These are phyloP conservation scores for Gobiocypris rarus DNA, from an alignment of 2,113 vertebrate genomes.

Conservation along the genomic window DNA sequence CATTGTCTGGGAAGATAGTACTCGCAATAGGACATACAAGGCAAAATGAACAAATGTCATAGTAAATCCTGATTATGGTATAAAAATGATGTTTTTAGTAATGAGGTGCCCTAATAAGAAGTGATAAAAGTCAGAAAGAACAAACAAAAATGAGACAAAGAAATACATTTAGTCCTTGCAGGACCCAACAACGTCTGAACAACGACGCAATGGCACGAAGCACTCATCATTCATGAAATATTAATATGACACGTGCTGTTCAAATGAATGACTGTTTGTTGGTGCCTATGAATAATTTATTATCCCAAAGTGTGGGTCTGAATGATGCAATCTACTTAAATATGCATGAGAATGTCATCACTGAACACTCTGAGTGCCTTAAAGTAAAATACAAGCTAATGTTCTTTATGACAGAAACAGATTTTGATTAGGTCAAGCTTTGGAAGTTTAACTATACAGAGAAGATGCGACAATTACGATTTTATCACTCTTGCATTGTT, in stretches of 20 bases:
- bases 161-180: background rate
- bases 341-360: constrained; percentile 39
- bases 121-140: background rate
- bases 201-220: background rate
- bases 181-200: background rate
- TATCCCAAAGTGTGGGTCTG: constrained; percentile 43
- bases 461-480: background rate
- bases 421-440: background rate
- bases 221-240: constrained; percentile 54
- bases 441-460: background rate
- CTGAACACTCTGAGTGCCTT: constrained; percentile 11
- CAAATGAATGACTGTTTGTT: constrained; percentile 44
- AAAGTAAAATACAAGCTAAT: background rate
- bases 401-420: background rate
- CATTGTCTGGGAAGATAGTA: background rate
- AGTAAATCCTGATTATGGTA: background rate
- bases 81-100: background rate
- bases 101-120: background rate
- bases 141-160: too few relatives aligned
- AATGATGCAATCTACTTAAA: constrained; percentile 43
- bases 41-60: background rate
- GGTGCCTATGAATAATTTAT: constrained; percentile 53
- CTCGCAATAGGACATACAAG: too few relatives aligned
- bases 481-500: background rate
- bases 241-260: constrained; percentile 44